Conservation (phyloP, 2,888 invertebrate genomes). For the Gymnosoma rotundatum region DNA sequence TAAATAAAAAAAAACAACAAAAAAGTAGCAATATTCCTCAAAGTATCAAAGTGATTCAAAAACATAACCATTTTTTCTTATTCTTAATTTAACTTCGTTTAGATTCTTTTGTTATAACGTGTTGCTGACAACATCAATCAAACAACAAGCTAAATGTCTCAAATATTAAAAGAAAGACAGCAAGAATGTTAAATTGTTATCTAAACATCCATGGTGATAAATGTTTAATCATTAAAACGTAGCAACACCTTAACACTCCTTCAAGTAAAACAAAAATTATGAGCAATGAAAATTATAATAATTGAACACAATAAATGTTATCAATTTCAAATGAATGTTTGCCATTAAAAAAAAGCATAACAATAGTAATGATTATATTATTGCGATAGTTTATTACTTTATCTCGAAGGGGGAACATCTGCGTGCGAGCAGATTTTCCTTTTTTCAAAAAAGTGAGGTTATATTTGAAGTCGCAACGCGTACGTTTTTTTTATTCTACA, state of each 20-base stretch:
- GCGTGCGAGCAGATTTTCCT: too few species aligned
- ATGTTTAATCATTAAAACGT: background rate
- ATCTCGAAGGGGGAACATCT: too few species aligned
- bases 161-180: too few species aligned
- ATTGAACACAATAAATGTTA: background rate
- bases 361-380: too few species aligned
- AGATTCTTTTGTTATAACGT: background rate
- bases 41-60: constrained; percentile 13
- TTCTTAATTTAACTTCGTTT: constrained; percentile 11
- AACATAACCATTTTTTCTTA: constrained; percentile 7
- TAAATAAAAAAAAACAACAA: background rate
- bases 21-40: constrained; percentile 21
- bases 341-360: too few species aligned
- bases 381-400: too few species aligned
- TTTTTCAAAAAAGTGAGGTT: too few species aligned
- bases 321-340: too few species aligned
- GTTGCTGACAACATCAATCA: constrained; percentile 72
- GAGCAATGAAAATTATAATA: background rate
- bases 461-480: too few species aligned
- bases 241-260: constrained; percentile 55
- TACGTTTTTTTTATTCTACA: too few species aligned
- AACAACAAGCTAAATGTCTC: constrained; percentile 4
- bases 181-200: background rate
- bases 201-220: constrained; percentile 34
- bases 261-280: constrained; percentile 4